Evolutionary conservation across 2,797 vertebrate genomes (phyloP).

Genomic region (Enteromius paludinosus): DNA sequence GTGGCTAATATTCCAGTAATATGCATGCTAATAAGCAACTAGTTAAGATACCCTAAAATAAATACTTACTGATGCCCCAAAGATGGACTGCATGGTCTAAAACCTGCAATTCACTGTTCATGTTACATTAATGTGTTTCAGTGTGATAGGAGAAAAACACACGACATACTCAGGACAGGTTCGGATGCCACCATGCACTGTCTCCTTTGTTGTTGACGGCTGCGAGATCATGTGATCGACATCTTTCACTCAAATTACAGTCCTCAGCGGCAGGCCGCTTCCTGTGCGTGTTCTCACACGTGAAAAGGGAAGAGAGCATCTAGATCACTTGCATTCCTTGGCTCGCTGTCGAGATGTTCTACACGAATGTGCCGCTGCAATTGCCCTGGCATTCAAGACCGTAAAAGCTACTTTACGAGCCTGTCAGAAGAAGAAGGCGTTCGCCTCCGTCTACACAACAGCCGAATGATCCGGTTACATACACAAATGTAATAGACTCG

Average conservation of each 20-base stretch:
- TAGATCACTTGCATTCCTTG: conserved; percentile 80
- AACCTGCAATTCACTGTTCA: not conserved
- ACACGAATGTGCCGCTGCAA: conserved; percentile 79
- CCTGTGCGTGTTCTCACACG: conserved; percentile 84
- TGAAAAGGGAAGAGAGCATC: conserved; percentile 76
- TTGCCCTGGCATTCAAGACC: conserved; percentile 81
- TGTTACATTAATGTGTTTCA: not conserved
- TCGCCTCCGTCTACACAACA: conserved; percentile 73
- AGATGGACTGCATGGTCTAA: not conserved
- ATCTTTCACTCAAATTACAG: conserved; percentile 85
- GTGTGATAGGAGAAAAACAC: conserved; percentile 4
- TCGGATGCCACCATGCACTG: conserved; percentile 20
- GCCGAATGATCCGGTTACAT: conserved; percentile 71
- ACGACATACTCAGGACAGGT: conserved; percentile 29
- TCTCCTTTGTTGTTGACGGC: conserved; percentile 62
- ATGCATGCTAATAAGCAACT: too few species aligned
- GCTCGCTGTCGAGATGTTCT: conserved; percentile 78
- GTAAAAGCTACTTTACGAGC: conserved; percentile 83
- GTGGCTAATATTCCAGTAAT: too few species aligned
- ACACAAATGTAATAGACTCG: conserved; percentile 66
- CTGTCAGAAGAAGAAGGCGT: conserved; percentile 78
- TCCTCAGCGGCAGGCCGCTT: conserved; percentile 79
- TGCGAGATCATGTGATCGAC: conserved; percentile 80
- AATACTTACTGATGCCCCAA: too few species aligned
- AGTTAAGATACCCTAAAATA: too few species aligned